A percentile compares a stretch with the other conserved stretches of the same genome.
These are phyloP conservation scores for Panzeria rudis DNA, from an alignment of 2,888 invertebrate species.

Conservation along the genomic window DNA sequence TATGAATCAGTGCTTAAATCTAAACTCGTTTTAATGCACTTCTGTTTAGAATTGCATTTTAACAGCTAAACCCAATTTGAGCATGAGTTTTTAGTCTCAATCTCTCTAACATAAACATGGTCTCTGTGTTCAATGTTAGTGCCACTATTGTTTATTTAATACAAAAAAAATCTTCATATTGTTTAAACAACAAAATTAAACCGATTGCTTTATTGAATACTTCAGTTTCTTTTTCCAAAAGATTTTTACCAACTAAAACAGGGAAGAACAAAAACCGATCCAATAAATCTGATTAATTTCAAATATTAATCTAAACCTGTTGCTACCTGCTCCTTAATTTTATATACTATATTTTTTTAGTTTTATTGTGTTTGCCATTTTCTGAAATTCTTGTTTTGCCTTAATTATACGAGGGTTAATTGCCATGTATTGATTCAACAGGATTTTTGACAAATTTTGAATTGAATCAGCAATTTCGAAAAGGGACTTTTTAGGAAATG, in stretches of 20 bases:
- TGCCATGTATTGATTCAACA: neutral
- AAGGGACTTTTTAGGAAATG: too few species aligned
- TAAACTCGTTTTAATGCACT: conserved; percentile 76
- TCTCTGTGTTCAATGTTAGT: conserved; percentile 22
- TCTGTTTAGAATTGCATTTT: conserved; percentile 58
- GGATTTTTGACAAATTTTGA: too few species aligned
- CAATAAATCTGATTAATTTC: conserved; percentile 64
- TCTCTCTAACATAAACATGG: conserved; percentile 18
- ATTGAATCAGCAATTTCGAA: too few species aligned
- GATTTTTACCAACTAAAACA: neutral
- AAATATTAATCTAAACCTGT: conserved; percentile 69
- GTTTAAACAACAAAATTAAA: conserved; percentile 54
- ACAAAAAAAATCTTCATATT: conserved; percentile 61
- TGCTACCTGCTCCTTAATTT: conserved; percentile 69
- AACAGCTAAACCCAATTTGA: conserved; percentile 31
- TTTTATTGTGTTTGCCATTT: neutral
- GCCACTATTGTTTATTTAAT: conserved; percentile 60
- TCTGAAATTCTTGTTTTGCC: conserved; percentile 21
- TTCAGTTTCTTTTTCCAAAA: conserved; percentile 21
- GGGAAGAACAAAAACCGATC: conserved; percentile 17
- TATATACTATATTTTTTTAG: conserved; percentile 18
- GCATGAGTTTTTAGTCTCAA: conserved; percentile 6
- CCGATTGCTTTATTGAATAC: conserved; percentile 38
- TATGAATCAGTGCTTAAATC: conserved; percentile 58
- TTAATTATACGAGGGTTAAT: conserved; percentile 25